Evolutionary conservation across 2,888 invertebrate genomes (phyloP).

Genomic region (Macrophya alboannulata): DNA sequence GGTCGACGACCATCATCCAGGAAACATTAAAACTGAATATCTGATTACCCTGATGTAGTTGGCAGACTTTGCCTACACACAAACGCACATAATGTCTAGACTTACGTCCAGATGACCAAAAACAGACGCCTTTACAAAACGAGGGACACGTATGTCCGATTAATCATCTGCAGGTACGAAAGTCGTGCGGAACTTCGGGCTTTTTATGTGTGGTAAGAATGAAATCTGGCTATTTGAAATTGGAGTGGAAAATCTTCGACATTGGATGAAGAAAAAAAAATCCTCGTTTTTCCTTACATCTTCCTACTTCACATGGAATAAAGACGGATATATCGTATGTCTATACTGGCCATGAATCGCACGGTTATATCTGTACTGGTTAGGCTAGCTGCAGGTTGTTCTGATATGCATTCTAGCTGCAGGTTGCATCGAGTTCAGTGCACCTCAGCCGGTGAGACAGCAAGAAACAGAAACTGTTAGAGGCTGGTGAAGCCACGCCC

Average conservation of each 20-base stretch:
- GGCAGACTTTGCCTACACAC: constrained; percentile 1
- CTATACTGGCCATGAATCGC: not conserved
- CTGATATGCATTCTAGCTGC: no score
- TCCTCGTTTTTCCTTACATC: not conserved
- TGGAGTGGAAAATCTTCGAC: no score
- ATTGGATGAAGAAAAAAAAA: no score
- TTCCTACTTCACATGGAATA: not conserved
- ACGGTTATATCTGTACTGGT: not conserved
- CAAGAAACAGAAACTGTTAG: constrained; percentile 35
- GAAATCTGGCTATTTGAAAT: no score
- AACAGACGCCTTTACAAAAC: not conserved
- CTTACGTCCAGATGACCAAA: constrained; percentile 17
- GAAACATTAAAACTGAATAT: constrained; percentile 51
- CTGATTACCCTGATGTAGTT: constrained; percentile 13
- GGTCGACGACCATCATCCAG: constrained; percentile 30
- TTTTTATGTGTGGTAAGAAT: not conserved
- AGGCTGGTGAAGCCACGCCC: constrained; percentile 28
- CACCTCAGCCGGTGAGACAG: constrained; percentile 5
- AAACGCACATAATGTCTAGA: not conserved
- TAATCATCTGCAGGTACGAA: constrained; percentile 12
- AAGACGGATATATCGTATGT: not conserved
- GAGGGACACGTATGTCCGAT: not conserved
- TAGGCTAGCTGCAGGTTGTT: constrained; percentile 31
- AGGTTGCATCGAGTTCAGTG: constrained; percentile 45
- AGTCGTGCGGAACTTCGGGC: constrained; percentile 1